These are phyloP conservation scores for Pachyseris speciosa DNA, from an alignment of 64 coral and sea anemone species.

Conservation along the genomic window DNA sequence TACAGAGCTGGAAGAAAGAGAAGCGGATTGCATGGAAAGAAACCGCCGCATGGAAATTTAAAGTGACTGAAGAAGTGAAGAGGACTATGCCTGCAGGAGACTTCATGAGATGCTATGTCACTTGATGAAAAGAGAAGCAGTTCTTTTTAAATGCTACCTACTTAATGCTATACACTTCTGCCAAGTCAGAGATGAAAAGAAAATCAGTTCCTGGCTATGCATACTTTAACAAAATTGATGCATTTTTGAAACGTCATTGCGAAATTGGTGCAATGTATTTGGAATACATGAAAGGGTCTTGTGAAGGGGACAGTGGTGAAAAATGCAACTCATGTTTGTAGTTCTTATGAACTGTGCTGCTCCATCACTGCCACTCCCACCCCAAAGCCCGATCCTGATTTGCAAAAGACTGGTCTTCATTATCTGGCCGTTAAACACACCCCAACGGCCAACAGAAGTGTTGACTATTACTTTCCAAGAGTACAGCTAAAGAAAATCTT, in stretches of 20 bases:
- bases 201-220: conserved; percentile 19
- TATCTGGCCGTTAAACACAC: conserved; percentile 45
- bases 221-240: conserved; percentile 41
- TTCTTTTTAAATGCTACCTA: conserved; percentile 50
- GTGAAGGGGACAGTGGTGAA: conserved; percentile 19
- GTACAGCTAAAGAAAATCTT: conserved; percentile 10
- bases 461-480: conserved; percentile 5
- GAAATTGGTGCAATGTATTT: conserved; percentile 57
- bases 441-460: conserved; percentile 24
- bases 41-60: no score
- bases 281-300: conserved; percentile 41
- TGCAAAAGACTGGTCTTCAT: conserved; percentile 11
- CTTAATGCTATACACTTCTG: conserved; percentile 30
- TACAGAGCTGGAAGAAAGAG: no score
- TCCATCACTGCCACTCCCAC: background rate
- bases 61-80: conserved; percentile 16
- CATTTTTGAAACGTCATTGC: conserved; percentile 10
- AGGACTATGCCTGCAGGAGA: conserved; percentile 34
- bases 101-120: conserved; percentile 35
- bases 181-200: conserved; percentile 46
- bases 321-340: conserved; percentile 5
- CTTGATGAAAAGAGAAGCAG: conserved; percentile 24
- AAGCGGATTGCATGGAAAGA: no score
- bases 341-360: conserved; percentile 7
- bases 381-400: conserved; percentile 33